phyloP scores from a whole-genome alignment of 2,888 invertebrate species.

The Dryadula phaetusa region DNA sequence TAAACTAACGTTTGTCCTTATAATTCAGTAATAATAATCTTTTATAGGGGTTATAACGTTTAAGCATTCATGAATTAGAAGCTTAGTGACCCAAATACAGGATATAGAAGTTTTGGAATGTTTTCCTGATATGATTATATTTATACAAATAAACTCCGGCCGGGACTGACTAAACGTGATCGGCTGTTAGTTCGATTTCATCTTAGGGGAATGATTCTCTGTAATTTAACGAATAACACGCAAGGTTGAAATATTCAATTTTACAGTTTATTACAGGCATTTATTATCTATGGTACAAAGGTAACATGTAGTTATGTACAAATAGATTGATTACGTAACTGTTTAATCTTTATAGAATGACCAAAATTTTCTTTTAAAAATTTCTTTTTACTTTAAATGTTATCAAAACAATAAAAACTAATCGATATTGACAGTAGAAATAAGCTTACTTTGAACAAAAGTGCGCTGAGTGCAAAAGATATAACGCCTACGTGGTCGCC shows the following conservation, averaged over 20 bases:
- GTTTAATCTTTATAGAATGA: too few relatives aligned
- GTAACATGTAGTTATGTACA: too few relatives aligned
- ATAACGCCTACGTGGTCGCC: constrained; percentile 83
- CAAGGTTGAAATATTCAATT: too few relatives aligned
- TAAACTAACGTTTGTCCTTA: constrained; percentile 11
- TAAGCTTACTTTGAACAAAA: constrained; percentile 63
- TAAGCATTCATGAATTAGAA: constrained; percentile 1
- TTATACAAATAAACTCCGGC: too few relatives aligned
- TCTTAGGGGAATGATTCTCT: too few relatives aligned
- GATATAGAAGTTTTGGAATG: neutral
- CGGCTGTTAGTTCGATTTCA: too few relatives aligned
- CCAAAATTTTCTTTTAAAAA: neutral
- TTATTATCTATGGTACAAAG: too few relatives aligned
- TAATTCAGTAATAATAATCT: constrained; percentile 18
- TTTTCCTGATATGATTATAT: neutral
- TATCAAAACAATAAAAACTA: neutral
- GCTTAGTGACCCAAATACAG: neutral
- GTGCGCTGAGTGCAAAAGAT: constrained; percentile 80
- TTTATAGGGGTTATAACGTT: constrained; percentile 12
- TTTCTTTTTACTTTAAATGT: neutral
- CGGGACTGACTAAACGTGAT: too few relatives aligned
- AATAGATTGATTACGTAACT: too few relatives aligned
- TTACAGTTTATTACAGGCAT: too few relatives aligned
- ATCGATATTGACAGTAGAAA: constrained; percentile 53
- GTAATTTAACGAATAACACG: too few relatives aligned